Base-by-base conservation (phyloP, 1,140 invertebrate species). In the Orius insidiosus region DNA sequence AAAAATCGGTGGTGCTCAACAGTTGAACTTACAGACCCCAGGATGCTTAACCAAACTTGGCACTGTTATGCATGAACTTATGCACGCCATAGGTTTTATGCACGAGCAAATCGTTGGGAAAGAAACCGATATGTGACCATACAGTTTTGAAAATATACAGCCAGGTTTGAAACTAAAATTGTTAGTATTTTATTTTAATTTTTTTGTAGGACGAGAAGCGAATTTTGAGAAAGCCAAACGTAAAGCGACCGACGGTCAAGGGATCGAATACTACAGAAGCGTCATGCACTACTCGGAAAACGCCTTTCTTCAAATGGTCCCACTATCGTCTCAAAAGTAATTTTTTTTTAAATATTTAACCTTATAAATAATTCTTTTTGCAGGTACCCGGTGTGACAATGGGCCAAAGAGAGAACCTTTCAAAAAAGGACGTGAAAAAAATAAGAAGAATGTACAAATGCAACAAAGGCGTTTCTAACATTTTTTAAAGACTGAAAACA, bases 211-310 rank as follows among this genome's bases (percentile, higher is more conserved):
- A 13, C 66, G 72, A 2, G 67, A 71, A 55, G 64, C 61, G 30
- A 84, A 84, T 58, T 84, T 85, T 58, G 70, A 74, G 42, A 83
- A 80, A 58, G 68, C 71, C 0, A 64, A 69, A 1, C 55, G 58
- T n/a, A 60, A 62, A 11, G 63, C 59, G 2, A 71, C 72, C 0
- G 64, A 71, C 35, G 70, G 67, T 11, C 80, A 69, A 53, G 78
- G 77, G 1, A 68, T 84, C 1, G 63, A 68, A 0, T 84, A 84
- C 60, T 86, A 80, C 55, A 69, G 72, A 38, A 85, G 81, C 49
- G 76, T 88, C 1, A 86, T 87, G 82, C 85, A 88, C 58, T 87
- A 88, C 55, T 82, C 78, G 0, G 64, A 71, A n/a, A 74, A 70
- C 38, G 80, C 81, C 87, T 87, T 61, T 79, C 78, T 5, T 69